Evolutionary conservation across 1,140 invertebrate genomes (phyloP).

Genomic region (Agraylea sexmaculata): DNA sequence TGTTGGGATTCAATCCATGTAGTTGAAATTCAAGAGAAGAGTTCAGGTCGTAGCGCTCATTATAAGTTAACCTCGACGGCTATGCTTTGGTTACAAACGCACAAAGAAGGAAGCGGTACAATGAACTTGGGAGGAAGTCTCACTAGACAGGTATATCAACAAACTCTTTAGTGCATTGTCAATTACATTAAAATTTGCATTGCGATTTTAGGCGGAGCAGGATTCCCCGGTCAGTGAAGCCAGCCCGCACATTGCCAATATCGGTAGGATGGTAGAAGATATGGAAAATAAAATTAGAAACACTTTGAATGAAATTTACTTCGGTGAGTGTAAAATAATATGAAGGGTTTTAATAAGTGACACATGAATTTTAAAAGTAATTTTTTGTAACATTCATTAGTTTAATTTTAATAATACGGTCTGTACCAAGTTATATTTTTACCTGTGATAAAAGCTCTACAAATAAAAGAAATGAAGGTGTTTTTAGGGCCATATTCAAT

Average conservation of each 20-base stretch:
- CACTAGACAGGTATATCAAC: conserved; percentile 79
- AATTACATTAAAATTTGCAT: conserved; percentile 5
- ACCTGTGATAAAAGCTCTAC: too few relatives aligned
- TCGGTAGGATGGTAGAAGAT: conserved; percentile 92
- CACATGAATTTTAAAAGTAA: too few relatives aligned
- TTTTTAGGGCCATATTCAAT: too few relatives aligned
- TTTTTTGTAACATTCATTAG: too few relatives aligned
- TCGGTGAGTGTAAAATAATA: conserved; percentile 45
- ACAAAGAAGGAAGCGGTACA: conserved; percentile 89
- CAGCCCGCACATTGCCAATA: conserved; percentile 95
- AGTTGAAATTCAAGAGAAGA: conserved; percentile 95
- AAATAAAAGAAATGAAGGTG: too few relatives aligned
- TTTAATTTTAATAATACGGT: too few relatives aligned
- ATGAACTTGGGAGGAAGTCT: conserved; percentile 98
- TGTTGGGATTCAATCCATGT: conserved; percentile 99
- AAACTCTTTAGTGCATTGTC: conserved; percentile 11
- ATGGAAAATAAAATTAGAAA: conserved; percentile 99
- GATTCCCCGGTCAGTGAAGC: conserved; percentile 82
- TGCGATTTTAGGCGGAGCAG: conserved; percentile 63
- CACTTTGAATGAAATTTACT: conserved; percentile 98
- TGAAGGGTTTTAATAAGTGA: not conserved
- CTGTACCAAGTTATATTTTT: too few relatives aligned
- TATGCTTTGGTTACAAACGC: conserved; percentile 99
- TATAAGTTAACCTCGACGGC: conserved; percentile 99
- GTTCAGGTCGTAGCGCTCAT: conserved; percentile 84